Conservation (phyloP, 2,797 vertebrate genomes). For the Megalops cyprinoides region DNA sequence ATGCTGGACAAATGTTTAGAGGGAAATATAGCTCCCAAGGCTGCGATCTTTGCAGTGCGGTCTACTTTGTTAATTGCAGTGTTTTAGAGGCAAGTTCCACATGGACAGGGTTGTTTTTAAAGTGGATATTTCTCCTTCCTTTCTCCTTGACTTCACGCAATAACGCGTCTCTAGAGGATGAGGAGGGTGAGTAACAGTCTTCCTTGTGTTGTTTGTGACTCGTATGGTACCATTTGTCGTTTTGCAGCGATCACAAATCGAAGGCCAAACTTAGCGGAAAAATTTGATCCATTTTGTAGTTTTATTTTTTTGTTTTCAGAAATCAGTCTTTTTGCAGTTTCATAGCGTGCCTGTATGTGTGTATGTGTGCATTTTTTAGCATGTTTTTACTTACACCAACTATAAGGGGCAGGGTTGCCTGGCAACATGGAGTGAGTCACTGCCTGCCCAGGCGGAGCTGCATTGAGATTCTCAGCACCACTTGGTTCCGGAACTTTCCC, state of each 20-base stretch:
- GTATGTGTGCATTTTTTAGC: not conserved
- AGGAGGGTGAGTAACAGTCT: conserved; percentile 63
- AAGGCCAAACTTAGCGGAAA: not conserved
- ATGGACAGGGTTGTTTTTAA: conserved; percentile 36
- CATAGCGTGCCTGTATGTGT: not conserved
- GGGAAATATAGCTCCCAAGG: not conserved
- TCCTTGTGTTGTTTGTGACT: conserved; percentile 8
- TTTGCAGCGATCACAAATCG: not conserved
- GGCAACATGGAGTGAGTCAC: conserved; percentile 38
- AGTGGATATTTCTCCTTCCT: conserved; percentile 47
- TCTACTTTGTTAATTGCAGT: conserved; percentile 3
- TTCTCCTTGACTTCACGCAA: conserved; percentile 54
- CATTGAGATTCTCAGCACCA: conserved; percentile 32
- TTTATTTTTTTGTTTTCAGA: not conserved
- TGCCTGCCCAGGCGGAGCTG: not conserved
- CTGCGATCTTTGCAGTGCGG: conserved; percentile 38
- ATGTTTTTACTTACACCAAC: conserved; percentile 20
- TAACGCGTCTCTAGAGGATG: conserved; percentile 63
- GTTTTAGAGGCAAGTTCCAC: not conserved
- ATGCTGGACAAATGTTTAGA: not conserved
- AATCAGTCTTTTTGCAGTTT: not conserved
- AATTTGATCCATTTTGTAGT: not conserved
- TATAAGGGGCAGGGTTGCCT: conserved; percentile 34
- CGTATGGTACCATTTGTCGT: not conserved
- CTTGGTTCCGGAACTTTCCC: conserved; percentile 15